Conservation (phyloP, 1,140 invertebrate species). For the Drosophila subpulchrella region DNA sequence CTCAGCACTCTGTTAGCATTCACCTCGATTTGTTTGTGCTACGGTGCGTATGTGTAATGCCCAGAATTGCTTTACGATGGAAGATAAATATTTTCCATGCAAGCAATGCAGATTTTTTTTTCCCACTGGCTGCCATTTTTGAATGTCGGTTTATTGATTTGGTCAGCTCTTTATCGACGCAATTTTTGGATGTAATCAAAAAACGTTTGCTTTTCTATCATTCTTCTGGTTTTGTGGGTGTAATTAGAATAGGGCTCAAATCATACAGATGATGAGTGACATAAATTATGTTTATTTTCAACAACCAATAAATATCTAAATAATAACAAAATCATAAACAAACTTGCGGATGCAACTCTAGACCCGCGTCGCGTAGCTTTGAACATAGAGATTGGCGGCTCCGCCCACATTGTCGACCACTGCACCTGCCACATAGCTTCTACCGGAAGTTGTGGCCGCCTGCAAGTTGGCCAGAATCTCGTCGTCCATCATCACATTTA, state of each 20-base stretch:
- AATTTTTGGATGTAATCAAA: constrained; percentile 8
- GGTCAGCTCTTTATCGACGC: not conserved
- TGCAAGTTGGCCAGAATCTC: constrained; percentile 73
- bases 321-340: constrained; percentile 21
- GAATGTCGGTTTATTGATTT: constrained; percentile 12
- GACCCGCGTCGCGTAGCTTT: constrained; percentile 67
- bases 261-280: not conserved
- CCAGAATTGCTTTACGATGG: constrained; percentile 36
- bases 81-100: constrained; percentile 52
- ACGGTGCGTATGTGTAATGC: constrained; percentile 53
- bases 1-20: constrained; percentile 9
- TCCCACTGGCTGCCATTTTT: not conserved
- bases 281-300: constrained; percentile 42
- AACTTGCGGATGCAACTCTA: constrained; percentile 20
- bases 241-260: not conserved
- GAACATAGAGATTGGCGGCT: constrained; percentile 50
- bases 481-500: constrained; percentile 84
- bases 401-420: constrained; percentile 74
- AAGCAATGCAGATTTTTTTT: constrained; percentile 4
- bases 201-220: not conserved
- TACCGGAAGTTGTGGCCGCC: constrained; percentile 64
- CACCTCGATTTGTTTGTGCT: constrained; percentile 13
- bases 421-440: constrained; percentile 71
- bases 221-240: not conserved
- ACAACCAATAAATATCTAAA: constrained; percentile 38